A percentile compares a stretch with the other conserved stretches of the same genome.
Evolutionary conservation across 2,113 vertebrate species (phyloP).

Genomic region (Pitta sordida): DNA sequence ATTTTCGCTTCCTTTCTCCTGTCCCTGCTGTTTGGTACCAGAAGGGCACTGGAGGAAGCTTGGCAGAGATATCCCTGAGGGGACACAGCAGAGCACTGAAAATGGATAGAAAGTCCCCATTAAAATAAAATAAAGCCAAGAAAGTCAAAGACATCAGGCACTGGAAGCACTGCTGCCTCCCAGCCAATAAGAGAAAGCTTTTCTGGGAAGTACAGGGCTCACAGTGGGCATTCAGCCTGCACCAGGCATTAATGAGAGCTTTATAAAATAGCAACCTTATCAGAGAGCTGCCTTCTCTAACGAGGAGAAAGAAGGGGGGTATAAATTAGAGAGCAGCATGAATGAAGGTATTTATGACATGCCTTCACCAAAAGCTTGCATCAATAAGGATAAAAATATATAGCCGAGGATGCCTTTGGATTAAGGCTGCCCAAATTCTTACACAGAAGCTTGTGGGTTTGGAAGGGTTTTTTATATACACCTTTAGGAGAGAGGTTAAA

Average conservation of each 20-base stretch:
- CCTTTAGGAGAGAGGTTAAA: background rate
- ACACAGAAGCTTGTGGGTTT: background rate
- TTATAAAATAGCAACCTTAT: background rate
- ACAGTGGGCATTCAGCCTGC: slow-evolving; percentile 19
- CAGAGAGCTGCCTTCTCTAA: background rate
- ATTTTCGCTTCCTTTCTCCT: background rate
- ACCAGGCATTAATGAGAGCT: background rate
- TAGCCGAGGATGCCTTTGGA: background rate
- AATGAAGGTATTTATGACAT: background rate
- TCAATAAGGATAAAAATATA: background rate
- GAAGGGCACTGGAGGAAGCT: background rate
- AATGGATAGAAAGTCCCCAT: background rate
- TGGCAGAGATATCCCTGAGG: background rate
- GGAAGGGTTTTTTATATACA: background rate
- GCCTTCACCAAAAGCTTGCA: background rate
- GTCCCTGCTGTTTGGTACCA: background rate
- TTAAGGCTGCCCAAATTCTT: background rate
- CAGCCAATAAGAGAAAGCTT: background rate
- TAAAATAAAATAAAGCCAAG: background rate
- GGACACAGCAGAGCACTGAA: background rate
- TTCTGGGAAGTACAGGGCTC: slow-evolving; percentile 29
- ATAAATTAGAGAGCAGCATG: background rate
- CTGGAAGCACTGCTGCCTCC: background rate
- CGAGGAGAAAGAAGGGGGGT: background rate
- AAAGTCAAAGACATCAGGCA: background rate